A percentile compares a stretch with the other conserved stretches of the same genome.
Evolutionary conservation across 2,113 vertebrate genomes (phyloP).

Genomic region (human (Homo sapiens)): GRCh38 chr15:66184001-66184500

Average conservation of each 20-base stretch:
- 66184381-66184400: not conserved
- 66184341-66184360: not conserved
- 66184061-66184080: not conserved
- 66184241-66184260: not conserved
- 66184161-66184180: not conserved
- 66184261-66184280: not conserved
- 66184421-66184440: not conserved
- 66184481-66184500: not conserved
- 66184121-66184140: not conserved
- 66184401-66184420: not conserved
- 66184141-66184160: not conserved
- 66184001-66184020: not conserved
- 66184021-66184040: not conserved
- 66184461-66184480: not conserved
- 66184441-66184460: not conserved
- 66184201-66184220: not conserved
- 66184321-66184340: not conserved
- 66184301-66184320: not conserved
- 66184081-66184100: not conserved
- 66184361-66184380: not conserved
- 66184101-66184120: not conserved
- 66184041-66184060: not conserved
- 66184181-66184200: not conserved
- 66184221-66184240: not conserved
- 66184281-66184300: rapidly evolving